phyloP scores from a whole-genome alignment of 2,888 invertebrate genomes.

The Cantharis nigra region DNA sequence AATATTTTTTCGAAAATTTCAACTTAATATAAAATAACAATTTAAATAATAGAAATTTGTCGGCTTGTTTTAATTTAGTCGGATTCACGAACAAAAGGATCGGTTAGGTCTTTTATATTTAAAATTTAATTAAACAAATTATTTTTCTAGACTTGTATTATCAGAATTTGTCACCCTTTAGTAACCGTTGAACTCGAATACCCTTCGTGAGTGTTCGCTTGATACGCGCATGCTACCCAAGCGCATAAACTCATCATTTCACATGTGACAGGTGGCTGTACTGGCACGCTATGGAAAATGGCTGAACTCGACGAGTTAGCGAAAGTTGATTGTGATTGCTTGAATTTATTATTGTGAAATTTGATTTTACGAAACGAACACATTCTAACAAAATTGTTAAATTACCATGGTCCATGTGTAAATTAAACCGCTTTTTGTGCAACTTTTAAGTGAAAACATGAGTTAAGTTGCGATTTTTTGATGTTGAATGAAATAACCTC shows the following conservation, averaged over 20 bases:
- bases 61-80: not conserved
- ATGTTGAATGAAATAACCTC: not conserved
- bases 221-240: slow-evolving; percentile 45
- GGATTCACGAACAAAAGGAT: not conserved
- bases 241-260: slow-evolving; percentile 44
- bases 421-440: slow-evolving; percentile 24
- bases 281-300: slow-evolving; percentile 55
- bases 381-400: slow-evolving; percentile 37
- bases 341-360: slow-evolving; percentile 44
- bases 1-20: not conserved
- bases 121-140: not conserved
- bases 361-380: slow-evolving; percentile 36
- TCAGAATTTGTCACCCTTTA: slow-evolving; percentile 16
- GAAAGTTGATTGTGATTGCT: slow-evolving; percentile 44
- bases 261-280: slow-evolving; percentile 55
- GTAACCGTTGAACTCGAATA: slow-evolving; percentile 25
- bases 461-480: slow-evolving; percentile 3
- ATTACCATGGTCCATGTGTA: slow-evolving; percentile 34
- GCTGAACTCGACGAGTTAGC: slow-evolving; percentile 48
- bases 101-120: not conserved
- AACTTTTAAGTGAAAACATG: slow-evolving; percentile 9
- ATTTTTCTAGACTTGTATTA: not conserved
- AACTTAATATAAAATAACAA: not conserved
- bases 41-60: not conserved
- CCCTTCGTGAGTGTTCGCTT: slow-evolving; percentile 36